A percentile compares a stretch with the other conserved stretches of the same genome.
phyloP scores from a whole-genome alignment of 2,888 invertebrate genomes.

The Leistus spinibarbis region DNA sequence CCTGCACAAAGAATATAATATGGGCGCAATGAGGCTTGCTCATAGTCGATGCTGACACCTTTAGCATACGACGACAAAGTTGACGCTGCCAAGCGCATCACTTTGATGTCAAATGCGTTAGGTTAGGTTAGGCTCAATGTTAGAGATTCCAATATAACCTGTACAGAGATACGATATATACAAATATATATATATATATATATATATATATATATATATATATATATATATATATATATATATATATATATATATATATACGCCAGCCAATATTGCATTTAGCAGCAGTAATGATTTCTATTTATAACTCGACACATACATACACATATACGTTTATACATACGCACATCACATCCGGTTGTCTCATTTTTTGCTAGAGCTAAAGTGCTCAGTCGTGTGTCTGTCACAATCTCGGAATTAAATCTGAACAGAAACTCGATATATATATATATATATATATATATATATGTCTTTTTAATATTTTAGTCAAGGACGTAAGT shows the following conservation, averaged over 20 bases:
- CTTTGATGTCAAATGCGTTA: not conserved
- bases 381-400: not conserved
- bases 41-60: not conserved
- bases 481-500: no score
- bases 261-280: not conserved
- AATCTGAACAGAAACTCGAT: no score
- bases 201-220: no score
- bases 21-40: no score
- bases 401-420: no score
- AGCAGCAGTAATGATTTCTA: not conserved
- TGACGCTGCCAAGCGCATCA: not conserved
- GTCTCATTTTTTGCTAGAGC: not conserved
- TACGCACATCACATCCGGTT: not conserved
- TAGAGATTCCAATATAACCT: not conserved
- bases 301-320: not conserved
- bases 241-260: not conserved
- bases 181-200: no score
- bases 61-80: not conserved
- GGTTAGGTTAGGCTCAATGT: not conserved
- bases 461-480: no score
- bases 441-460: no score
- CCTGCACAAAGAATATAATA: not conserved
- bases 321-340: not conserved
- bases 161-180: no score
- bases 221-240: no score